Conservation (phyloP, 2,888 invertebrate genomes). For the Norana najaformis region DNA sequence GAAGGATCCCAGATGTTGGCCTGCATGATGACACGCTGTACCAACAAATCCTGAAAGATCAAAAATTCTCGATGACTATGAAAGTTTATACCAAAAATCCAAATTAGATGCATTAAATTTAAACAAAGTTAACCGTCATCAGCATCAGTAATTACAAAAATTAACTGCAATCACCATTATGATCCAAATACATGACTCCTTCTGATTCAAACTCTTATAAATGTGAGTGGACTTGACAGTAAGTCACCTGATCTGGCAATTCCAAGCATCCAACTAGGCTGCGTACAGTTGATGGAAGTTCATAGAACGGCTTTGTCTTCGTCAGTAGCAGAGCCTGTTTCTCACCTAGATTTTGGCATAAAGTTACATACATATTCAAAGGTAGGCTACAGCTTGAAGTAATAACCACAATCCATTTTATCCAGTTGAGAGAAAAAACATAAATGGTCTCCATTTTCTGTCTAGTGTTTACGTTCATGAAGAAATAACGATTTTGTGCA, state of each 20-base stretch:
- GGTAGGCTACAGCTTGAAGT: background rate
- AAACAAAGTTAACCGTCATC: background rate
- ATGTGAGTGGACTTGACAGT: background rate
- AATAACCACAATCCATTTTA: background rate
- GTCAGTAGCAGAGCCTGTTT: conserved; percentile 80
- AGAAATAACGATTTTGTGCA: background rate
- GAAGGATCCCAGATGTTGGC: conserved; percentile 71
- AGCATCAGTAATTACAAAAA: background rate
- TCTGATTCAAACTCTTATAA: background rate
- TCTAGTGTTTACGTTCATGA: background rate
- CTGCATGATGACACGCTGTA: conserved; percentile 59
- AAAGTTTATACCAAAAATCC: background rate
- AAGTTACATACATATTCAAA: background rate
- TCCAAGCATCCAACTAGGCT: conserved; percentile 47
- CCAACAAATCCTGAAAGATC: conserved; percentile 48
- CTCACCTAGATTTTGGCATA: conserved; percentile 70
- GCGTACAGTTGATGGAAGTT: conserved; percentile 54
- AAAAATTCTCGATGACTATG: background rate
- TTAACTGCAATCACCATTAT: background rate
- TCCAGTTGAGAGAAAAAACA: background rate
- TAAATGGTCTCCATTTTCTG: background rate
- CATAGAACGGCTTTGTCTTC: conserved; percentile 68
- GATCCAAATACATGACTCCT: background rate
- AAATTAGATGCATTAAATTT: conserved; percentile 1
- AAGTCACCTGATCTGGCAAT: conserved; percentile 48